Evolutionary conservation across 2,888 invertebrate species (phyloP).

Genomic region (Strigamia maritima): DNA sequence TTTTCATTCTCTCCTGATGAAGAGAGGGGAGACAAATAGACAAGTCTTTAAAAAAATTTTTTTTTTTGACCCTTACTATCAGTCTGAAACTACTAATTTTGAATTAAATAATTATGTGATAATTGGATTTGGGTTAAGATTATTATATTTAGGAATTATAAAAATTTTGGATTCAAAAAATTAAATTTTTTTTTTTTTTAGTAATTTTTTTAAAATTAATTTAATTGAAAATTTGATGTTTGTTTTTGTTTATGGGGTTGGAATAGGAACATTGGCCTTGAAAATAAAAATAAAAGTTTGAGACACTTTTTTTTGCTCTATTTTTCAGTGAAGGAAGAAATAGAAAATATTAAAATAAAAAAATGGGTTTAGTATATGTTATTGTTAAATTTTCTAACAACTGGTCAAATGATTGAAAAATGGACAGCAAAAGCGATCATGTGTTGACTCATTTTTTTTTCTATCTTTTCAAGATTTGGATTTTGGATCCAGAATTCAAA

Average conservation of each 20-base stretch:
- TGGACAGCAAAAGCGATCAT: neutral
- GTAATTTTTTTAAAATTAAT: too few relatives aligned
- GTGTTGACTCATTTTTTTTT: neutral
- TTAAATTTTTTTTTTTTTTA: neutral
- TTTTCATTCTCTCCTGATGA: neutral
- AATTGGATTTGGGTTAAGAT: slow-evolving; percentile 48
- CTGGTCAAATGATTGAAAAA: neutral
- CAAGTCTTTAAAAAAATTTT: neutral
- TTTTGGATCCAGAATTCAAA: neutral
- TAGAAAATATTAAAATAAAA: neutral
- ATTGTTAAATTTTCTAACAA: neutral
- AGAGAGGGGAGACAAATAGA: neutral
- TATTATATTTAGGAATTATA: neutral
- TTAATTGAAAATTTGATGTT: too few relatives aligned
- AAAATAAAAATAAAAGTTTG: too few relatives aligned
- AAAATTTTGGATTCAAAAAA: neutral
- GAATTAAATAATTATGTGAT: neutral
- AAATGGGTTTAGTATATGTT: slow-evolving; percentile 4
- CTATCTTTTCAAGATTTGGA: neutral
- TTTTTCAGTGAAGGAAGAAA: too few relatives aligned
- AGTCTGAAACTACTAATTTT: neutral
- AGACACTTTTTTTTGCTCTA: too few relatives aligned
- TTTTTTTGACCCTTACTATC: neutral
- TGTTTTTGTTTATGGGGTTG: too few relatives aligned
- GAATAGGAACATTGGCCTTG: too few relatives aligned